These are phyloP conservation scores for Microcebus jonahi DNA, from an alignment of 2,113 vertebrate species.

Conservation along the genomic window DNA sequence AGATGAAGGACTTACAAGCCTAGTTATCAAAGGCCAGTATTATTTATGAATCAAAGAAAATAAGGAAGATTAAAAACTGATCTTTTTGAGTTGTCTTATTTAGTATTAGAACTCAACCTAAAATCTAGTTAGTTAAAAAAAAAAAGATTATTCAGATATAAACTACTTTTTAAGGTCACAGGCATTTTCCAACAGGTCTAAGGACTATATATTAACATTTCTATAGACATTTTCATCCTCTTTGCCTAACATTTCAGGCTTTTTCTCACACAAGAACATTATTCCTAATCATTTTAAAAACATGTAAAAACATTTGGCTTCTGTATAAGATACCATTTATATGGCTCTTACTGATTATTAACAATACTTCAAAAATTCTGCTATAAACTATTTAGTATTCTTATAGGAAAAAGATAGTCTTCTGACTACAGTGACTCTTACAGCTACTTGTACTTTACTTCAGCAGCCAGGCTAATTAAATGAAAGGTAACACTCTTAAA, in stretches of 20 bases:
- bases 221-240: neutral
- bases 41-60: conserved; percentile 3
- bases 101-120: neutral
- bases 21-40: neutral
- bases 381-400: neutral
- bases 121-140: neutral
- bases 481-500: neutral
- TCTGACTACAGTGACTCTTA: neutral
- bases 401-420: neutral
- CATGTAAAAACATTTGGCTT: neutral
- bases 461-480: neutral
- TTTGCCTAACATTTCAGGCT: neutral
- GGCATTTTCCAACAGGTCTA: neutral
- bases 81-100: neutral
- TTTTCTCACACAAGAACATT: neutral
- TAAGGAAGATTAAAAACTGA: neutral
- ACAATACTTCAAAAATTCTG: neutral
- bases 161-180: neutral
- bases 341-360: neutral
- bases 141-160: neutral
- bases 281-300: neutral
- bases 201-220: neutral
- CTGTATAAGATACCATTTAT: neutral
- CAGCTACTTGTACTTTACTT: neutral
- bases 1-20: neutral